Evolutionary conservation across 1,140 invertebrate species (phyloP), one percentile per base, ranked within the genome.

Genomic region (Paracyclopina nana): DNA sequence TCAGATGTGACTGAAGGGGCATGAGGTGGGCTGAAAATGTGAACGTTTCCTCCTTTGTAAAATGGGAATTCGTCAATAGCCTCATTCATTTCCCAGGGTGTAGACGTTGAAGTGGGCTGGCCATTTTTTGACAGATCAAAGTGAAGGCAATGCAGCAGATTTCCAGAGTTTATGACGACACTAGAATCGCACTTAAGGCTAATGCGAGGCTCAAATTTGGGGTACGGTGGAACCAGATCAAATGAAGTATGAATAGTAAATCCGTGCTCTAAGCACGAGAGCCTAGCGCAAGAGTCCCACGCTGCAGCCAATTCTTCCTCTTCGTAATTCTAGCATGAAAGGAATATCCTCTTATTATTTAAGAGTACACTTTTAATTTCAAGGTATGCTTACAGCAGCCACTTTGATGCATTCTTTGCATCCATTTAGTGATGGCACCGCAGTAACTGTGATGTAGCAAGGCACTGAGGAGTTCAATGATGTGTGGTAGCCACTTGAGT

Each of bases 81-180:
- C n/a, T 16, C 20, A 8, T 38, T 38, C 34, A 38, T 16, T 38
- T 38, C 34, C 34, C 34, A 38, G 5, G 14, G 14, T n/a, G 34
- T 20, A 2, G 34, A 16, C 5, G 34, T 38, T 38, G 14, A 16
- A 20, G 34, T 38, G 3, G 34, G 34, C n/a, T n/a, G 14, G n/a
- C 20, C 34, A 2, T 16, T 45, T 27, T 5, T 43, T 38, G 70
- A 65, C 42, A 74, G 58, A 49, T 71, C 64, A 16, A 72, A 65
- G 53, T 62, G 66, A 18, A 80, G 60, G 16, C 76, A 70, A 51
- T 79, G 73, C 20, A 80, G 63, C 55, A 78, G 77, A 58, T 78
- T 77, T 12, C 77, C 77, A 4, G 77, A 77, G 57, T 80, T 80
- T 16, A 80, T 65, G 9, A 79, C 68, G 28, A 78, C 72, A 42